Evolutionary conservation across 1,140 invertebrate species (phyloP), one percentile per base, ranked within the genome.

Genomic region (Acyrthosiphon pisum): DNA sequence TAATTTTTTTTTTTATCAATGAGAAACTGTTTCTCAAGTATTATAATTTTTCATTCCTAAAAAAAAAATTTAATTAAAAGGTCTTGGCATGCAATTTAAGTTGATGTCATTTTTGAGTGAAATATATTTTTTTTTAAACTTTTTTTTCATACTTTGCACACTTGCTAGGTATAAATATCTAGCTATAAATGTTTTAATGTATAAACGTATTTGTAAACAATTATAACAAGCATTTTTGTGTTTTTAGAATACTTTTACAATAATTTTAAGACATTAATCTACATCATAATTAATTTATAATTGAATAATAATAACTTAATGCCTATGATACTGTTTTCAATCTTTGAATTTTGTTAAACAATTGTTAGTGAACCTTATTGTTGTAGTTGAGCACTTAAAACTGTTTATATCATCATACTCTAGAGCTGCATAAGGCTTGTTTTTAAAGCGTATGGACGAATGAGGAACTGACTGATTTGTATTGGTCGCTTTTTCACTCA

Each of bases 31-130:
- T 81, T 83, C 91, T 92, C 91, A 9, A 93, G 91, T 93, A 93
- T 93, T 93, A 93, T 84, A 93, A 93, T 83, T 93, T 93, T 93
- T 83, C 91, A 93, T 93, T 93, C 91, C 91, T 93, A 93, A 84
- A 93, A 56, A 26, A 81, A 46, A 46, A 91, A 53, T 23, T 83
- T 22, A 83, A 83, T 23, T 30, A 86, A 86, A 93, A 44, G 81
- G 81, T 93, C 68, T 41, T 53, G 46, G 35, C 91, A 93, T 86
- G 20, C 76, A 37, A 86, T 84, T 86, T 84, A 93, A 18, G 35
- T 93, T 81, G 22, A 91, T 91, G 87, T 89, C 87, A 53, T 41
- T 92, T 92, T 83, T 93, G 76, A 53, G 76, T 93, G 91, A 53
- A 93, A 86, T 86, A 20, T 60, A 86, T 41, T 84, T 81, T 81